Percentiles rank a stretch among this genome's conserved stretches.
Conservation (phyloP, 2,888 invertebrate species). For the Trichogramma evanescens region DNA sequence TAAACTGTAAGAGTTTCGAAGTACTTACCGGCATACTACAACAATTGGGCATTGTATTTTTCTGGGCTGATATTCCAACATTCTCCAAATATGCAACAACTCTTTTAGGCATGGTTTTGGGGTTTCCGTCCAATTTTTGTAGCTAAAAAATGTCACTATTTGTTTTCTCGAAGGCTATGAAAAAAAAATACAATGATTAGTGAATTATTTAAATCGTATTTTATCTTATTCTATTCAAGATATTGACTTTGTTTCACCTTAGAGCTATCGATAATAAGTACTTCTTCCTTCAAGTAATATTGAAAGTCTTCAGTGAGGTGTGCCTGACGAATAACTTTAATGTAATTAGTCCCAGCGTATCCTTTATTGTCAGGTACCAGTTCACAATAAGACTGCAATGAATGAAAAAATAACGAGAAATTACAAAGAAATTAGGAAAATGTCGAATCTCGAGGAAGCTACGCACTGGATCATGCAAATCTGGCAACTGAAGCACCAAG, state of each 20-base stretch:
- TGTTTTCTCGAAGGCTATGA: conserved; percentile 10
- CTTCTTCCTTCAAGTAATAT: conserved; percentile 24
- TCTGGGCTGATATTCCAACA: conserved; percentile 37
- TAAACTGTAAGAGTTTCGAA: background rate
- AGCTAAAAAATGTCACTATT: conserved; percentile 13
- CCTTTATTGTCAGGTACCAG: conserved; percentile 30
- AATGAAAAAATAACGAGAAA: background rate
- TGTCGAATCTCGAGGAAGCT: background rate
- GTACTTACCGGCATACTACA: conserved; percentile 44
- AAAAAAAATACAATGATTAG: background rate
- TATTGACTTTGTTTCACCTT: conserved; percentile 21
- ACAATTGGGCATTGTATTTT: conserved; percentile 36
- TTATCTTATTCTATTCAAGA: background rate
- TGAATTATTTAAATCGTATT: background rate
- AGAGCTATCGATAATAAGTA: conserved; percentile 28
- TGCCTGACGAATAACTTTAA: conserved; percentile 28
- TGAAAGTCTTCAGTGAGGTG: conserved; percentile 16
- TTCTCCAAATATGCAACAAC: conserved; percentile 42
- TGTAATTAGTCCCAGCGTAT: conserved; percentile 30
- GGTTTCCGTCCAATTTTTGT: conserved; percentile 15
- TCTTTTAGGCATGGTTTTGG: conserved; percentile 30
- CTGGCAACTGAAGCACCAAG: conserved; percentile 44
- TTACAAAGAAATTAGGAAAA: background rate
- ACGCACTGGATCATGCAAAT: conserved; percentile 40
- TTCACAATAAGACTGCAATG: conserved; percentile 32